These are phyloP conservation scores for Halichondria panicea DNA, from an alignment of 37 sponge, comb jelly and placozoan species.

Conservation along the genomic window DNA sequence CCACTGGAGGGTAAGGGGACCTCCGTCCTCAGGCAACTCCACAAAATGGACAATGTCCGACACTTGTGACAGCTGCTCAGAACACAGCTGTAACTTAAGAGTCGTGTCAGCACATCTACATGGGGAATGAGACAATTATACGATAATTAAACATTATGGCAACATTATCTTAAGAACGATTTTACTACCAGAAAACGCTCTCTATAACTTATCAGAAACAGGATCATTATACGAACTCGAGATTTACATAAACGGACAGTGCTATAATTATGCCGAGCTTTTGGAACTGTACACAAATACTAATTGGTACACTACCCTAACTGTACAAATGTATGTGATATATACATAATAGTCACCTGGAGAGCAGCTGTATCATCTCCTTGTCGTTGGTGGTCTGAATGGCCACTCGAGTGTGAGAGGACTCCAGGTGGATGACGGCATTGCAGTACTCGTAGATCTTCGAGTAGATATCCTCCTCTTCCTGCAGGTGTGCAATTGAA, in stretches of 20 bases:
- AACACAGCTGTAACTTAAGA: conserved; percentile 59
- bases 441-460: conserved; percentile 73
- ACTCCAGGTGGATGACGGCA: conserved; percentile 89
- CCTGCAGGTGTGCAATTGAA: conserved; percentile 1
- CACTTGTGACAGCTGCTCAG: conserved; percentile 72
- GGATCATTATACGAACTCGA: too few relatives aligned
- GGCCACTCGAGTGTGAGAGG: conserved; percentile 66
- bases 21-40: conserved; percentile 73
- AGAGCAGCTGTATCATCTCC: conserved; percentile 56
- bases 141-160: not conserved
- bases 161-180: too few relatives aligned
- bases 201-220: too few relatives aligned
- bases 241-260: too few relatives aligned
- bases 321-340: not conserved
- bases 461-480: conserved; percentile 65
- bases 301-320: not conserved
- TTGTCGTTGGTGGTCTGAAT: conserved; percentile 62
- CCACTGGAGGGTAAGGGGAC: conserved; percentile 74
- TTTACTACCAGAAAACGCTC: too few relatives aligned
- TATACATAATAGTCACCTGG: conserved; percentile 17
- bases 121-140: too few relatives aligned
- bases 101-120: conserved; percentile 62
- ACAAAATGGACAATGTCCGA: conserved; percentile 70
- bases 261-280: too few relatives aligned
- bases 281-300: too few relatives aligned